Evolutionary conservation across 2,113 vertebrate species (phyloP).

Genomic region (Cochlearius cochlearius): DNA sequence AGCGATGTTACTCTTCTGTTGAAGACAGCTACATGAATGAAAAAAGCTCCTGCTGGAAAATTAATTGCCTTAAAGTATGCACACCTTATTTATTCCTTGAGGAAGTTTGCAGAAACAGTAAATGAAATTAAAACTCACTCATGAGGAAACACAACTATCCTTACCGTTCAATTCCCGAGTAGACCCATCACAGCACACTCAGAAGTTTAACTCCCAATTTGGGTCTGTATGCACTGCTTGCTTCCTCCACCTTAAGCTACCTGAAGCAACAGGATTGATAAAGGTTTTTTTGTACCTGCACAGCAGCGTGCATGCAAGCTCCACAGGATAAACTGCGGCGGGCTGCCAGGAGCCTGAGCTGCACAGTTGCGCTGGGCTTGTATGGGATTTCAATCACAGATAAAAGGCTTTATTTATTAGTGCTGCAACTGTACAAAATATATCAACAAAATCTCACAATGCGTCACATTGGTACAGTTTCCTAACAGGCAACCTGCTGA

Average conservation of each 20-base stretch:
- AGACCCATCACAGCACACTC: not conserved
- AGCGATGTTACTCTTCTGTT: not conserved
- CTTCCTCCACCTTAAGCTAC: not conserved
- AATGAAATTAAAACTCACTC: not conserved
- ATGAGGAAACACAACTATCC: not conserved
- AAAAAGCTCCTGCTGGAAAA: not conserved
- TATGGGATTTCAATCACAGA: not conserved
- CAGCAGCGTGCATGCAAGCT: not conserved
- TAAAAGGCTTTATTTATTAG: not conserved
- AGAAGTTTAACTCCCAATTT: not conserved
- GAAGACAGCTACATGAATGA: not conserved
- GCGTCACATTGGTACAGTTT: not conserved
- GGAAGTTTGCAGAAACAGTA: not conserved
- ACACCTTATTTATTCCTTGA: not conserved
- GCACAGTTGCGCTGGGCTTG: not conserved
- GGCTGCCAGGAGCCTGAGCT: not conserved
- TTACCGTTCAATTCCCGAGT: not conserved
- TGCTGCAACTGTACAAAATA: not conserved
- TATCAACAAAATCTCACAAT: not conserved
- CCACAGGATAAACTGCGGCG: fast-evolving
- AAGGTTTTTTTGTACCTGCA: not conserved
- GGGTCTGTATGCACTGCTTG: not conserved
- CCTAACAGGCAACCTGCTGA: not conserved
- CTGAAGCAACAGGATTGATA: not conserved
- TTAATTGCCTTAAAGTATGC: not conserved